Percentiles rank a stretch among this genome's conserved stretches.
These are phyloP conservation scores for Oikopleura albicans DNA, from an alignment of 23 tunicate genomes.

Conservation along the genomic window DNA sequence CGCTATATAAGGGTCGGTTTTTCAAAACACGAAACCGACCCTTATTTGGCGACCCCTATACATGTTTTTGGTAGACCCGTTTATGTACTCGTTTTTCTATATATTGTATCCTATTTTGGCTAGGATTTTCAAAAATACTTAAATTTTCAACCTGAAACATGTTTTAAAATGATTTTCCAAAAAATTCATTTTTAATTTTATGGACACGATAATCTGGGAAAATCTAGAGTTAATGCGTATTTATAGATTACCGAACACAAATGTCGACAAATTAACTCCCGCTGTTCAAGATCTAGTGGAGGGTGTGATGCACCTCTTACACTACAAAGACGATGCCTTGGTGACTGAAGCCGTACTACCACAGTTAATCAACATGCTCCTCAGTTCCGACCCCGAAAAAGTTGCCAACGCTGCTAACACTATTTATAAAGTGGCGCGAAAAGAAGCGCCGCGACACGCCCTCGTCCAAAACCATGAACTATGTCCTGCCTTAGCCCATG, in stretches of 20 bases:
- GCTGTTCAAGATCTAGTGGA: neutral
- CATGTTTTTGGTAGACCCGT: too few species aligned
- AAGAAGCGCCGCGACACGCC: neutral
- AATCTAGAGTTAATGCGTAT: too few species aligned
- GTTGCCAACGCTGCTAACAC: neutral
- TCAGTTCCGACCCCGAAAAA: neutral
- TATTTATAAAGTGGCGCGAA: neutral
- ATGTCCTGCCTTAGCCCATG: neutral
- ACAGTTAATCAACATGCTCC: neutral
- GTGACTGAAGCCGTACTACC: neutral
- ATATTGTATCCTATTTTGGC: too few species aligned
- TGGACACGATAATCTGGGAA: too few species aligned
- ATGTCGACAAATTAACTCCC: neutral
- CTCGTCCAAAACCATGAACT: neutral
- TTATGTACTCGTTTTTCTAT: too few species aligned
- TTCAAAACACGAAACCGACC: too few species aligned
- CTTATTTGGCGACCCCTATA: too few species aligned
- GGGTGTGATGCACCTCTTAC: neutral
- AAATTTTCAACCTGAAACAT: too few species aligned
- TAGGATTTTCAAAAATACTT: too few species aligned
- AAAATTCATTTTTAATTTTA: too few species aligned
- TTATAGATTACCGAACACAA: neutral
- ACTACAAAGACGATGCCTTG: constrained; percentile 4
- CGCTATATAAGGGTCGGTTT: too few species aligned
- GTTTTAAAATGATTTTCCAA: too few species aligned